These are phyloP conservation scores for Eospalax fontanierii DNA, from an alignment of 2,797 vertebrate genomes.

Conservation along the genomic window DNA sequence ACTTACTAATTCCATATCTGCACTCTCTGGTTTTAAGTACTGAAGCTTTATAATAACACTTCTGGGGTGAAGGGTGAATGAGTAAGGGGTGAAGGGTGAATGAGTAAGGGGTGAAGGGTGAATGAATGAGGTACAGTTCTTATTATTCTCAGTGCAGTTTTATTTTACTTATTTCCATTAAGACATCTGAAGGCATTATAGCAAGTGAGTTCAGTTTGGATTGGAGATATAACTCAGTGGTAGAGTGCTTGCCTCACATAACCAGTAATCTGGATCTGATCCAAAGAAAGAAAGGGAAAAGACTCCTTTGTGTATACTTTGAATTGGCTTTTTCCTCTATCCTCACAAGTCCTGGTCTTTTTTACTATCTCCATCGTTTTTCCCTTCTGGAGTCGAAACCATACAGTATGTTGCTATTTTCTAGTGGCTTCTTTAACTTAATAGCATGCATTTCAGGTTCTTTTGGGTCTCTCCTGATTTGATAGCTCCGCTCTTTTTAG, in stretches of 20 bases:
- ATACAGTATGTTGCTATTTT: not conserved
- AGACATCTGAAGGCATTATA: not conserved
- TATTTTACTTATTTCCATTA: slow-evolving; percentile 12
- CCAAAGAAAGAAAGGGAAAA: not conserved
- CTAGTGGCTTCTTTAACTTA: not conserved
- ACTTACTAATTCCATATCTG: not conserved
- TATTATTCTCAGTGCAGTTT: not conserved
- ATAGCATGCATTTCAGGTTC: not conserved
- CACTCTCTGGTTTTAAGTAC: not conserved
- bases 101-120: not conserved
- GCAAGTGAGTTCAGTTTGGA: not conserved
- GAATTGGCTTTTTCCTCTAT: not conserved
- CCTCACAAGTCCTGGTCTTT: not conserved
- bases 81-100: not conserved
- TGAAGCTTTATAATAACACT: not conserved
- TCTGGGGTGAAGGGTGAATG: not conserved
- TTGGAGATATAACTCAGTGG: not conserved
- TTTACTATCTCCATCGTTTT: not conserved
- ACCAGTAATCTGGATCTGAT: not conserved
- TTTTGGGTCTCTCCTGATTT: not conserved
- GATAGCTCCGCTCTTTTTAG: not conserved
- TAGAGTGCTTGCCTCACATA: not conserved
- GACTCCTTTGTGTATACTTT: not conserved
- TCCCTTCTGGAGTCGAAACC: not conserved
- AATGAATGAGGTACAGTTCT: not conserved